A percentile compares a stretch with the other conserved stretches of the same genome.
phyloP scores from a whole-genome alignment of 2,113 vertebrate species.

The Megaceryle torquata region DNA sequence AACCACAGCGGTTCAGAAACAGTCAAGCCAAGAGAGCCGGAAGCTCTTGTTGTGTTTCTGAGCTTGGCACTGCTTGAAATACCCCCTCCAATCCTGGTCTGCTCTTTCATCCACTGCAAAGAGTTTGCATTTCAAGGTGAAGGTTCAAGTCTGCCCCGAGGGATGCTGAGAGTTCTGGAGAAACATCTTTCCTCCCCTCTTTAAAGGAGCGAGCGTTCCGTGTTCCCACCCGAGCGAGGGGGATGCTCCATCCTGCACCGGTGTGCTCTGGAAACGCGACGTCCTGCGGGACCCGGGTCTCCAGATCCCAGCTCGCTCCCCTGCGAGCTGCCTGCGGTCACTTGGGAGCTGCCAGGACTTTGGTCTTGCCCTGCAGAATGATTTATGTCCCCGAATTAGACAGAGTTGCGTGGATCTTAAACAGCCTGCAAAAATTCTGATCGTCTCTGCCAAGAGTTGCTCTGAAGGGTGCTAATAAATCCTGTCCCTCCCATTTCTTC shows the following conservation, averaged over 20 bases:
- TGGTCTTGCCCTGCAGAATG: not conserved
- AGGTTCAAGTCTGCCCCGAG: not conserved
- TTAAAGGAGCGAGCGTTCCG: rapidly evolving
- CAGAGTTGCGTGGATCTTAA: not conserved
- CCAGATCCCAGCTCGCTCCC: too few species aligned
- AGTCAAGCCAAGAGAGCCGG: not conserved
- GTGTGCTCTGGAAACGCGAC: rapidly evolving
- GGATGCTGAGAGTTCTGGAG: not conserved
- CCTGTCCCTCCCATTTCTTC: not conserved
- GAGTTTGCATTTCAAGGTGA: not conserved
- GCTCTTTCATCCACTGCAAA: not conserved
- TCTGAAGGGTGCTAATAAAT: not conserved
- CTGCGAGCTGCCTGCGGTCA: not conserved
- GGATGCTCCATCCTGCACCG: rapidly evolving
- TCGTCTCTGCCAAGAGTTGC: not conserved
- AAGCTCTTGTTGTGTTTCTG: not conserved
- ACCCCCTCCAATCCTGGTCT: rapidly evolving
- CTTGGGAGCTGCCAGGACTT: not conserved
- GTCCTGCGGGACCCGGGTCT: not conserved
- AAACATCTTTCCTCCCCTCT: not conserved
- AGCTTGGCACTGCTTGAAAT: not conserved
- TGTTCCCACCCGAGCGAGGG: rapidly evolving
- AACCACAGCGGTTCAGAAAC: not conserved
- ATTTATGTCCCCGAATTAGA: rapidly evolving
- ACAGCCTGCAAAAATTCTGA: not conserved